These are phyloP conservation scores for Xerus inauris DNA, from an alignment of 2,113 vertebrate species.

Conservation along the genomic window DNA sequence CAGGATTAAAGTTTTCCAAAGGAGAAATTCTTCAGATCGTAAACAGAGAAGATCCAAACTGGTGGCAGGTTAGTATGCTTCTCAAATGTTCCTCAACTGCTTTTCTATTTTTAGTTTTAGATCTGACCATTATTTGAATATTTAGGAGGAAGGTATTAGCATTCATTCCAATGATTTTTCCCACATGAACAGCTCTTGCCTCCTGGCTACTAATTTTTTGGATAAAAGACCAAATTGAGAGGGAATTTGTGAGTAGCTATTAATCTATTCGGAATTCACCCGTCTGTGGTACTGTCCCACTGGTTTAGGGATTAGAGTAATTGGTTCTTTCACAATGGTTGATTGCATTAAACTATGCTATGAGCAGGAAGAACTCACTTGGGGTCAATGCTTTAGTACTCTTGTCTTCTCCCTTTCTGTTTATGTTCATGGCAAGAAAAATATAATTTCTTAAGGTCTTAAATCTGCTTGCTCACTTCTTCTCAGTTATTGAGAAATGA, in stretches of 20 bases:
- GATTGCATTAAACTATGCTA: background rate
- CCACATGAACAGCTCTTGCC: slow-evolving; percentile 14
- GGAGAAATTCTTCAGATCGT: slow-evolving; percentile 98
- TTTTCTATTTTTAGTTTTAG: slow-evolving; percentile 56
- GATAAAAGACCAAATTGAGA: slow-evolving; percentile 54
- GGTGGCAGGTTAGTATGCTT: slow-evolving; percentile 95
- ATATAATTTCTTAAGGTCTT: slow-evolving; percentile 6
- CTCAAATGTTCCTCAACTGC: slow-evolving; percentile 15
- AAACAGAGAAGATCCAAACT: slow-evolving; percentile 97
- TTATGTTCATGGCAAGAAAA: slow-evolving; percentile 20
- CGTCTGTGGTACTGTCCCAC: background rate
- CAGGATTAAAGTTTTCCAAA: slow-evolving; percentile 96
- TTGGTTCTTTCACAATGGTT: background rate
- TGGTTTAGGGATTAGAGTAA: background rate
- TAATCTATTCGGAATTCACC: background rate
- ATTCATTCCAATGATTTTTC: slow-evolving; percentile 50
- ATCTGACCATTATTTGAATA: slow-evolving; percentile 39
- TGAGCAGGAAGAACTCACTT: background rate
- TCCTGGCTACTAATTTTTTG: slow-evolving; percentile 53
- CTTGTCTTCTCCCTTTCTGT: background rate
- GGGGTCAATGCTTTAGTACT: background rate
- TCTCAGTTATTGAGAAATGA: slow-evolving; percentile 37
- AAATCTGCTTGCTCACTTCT: background rate
- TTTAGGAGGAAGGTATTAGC: slow-evolving; percentile 26
- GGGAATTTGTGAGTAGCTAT: slow-evolving; percentile 54